Evolutionary conservation across 2,113 vertebrate species (phyloP).

Genomic region (Zapus hudsonius): DNA sequence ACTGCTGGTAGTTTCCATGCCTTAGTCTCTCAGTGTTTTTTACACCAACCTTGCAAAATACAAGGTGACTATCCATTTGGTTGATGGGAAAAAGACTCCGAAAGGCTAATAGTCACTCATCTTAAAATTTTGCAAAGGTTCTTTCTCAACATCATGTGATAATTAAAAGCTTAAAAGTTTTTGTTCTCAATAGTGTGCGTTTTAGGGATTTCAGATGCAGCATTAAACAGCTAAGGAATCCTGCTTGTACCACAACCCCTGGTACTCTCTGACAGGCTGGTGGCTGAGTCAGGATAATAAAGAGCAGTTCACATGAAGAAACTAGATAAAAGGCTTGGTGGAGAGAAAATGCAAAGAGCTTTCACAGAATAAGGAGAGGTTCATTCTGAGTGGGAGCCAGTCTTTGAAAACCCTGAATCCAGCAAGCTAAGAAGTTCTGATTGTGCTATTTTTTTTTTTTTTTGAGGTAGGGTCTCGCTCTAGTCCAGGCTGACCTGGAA

Average conservation of each 20-base stretch:
- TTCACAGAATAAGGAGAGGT: not conserved
- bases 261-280: not conserved
- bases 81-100: not conserved
- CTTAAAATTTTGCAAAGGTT: not conserved
- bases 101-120: not conserved
- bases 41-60: not conserved
- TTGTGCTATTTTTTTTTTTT: not conserved
- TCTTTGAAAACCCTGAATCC: not conserved
- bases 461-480: no score
- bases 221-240: not conserved
- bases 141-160: not conserved
- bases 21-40: constrained; percentile 15
- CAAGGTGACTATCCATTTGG: not conserved
- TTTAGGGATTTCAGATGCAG: constrained; percentile 50
- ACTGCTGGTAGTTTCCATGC: not conserved
- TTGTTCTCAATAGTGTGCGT: not conserved
- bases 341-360: not conserved
- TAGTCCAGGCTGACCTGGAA: no score
- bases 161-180: constrained; percentile 45
- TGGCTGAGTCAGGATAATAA: not conserved
- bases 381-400: not conserved
- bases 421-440: not conserved
- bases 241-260: not conserved
- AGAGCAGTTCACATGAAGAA: not conserved
- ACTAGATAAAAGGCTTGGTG: not conserved